phyloP scores from a whole-genome alignment of 2,113 vertebrate species.

The Hippocampus abdominalis region DNA sequence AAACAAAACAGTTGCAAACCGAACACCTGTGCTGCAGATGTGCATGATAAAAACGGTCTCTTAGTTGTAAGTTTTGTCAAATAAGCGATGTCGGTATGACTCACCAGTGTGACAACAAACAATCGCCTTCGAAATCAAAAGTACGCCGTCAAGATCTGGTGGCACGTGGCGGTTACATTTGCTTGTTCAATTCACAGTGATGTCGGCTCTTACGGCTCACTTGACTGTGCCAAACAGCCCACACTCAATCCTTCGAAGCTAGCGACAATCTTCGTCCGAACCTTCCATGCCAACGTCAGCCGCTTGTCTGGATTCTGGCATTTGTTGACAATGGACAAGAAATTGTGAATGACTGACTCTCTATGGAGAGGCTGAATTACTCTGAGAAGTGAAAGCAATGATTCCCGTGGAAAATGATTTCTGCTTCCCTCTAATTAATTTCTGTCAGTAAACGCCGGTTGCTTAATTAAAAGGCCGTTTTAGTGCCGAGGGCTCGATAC shows the following conservation, averaged over 20 bases:
- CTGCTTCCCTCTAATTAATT: neutral
- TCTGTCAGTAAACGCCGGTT: constrained; percentile 3
- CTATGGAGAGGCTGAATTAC: neutral
- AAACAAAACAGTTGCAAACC: too few relatives aligned
- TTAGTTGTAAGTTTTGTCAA: too few relatives aligned
- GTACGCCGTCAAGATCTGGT: neutral
- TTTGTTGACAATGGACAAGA: neutral
- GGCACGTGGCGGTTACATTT: neutral
- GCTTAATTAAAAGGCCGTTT: constrained; percentile 3
- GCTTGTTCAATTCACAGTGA: constrained; percentile 13
- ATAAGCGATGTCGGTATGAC: too few relatives aligned
- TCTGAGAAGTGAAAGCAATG: neutral
- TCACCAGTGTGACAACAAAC: too few relatives aligned
- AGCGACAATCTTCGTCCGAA: constrained; percentile 31
- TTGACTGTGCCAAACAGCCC: constrained; percentile 22
- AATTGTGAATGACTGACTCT: neutral
- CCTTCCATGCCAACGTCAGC: neutral
- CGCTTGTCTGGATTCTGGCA: neutral
- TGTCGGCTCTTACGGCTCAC: constrained; percentile 13
- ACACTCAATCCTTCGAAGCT: constrained; percentile 12
- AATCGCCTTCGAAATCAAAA: neutral
- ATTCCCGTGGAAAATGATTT: neutral
- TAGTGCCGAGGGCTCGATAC: neutral
- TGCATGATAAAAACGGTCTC: too few relatives aligned
- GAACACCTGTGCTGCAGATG: too few relatives aligned